A percentile compares a stretch with the other conserved stretches of the same genome.
phyloP scores from a whole-genome alignment of 2,797 vertebrate genomes.

The Phrynocephalus vlangalii region DNA sequence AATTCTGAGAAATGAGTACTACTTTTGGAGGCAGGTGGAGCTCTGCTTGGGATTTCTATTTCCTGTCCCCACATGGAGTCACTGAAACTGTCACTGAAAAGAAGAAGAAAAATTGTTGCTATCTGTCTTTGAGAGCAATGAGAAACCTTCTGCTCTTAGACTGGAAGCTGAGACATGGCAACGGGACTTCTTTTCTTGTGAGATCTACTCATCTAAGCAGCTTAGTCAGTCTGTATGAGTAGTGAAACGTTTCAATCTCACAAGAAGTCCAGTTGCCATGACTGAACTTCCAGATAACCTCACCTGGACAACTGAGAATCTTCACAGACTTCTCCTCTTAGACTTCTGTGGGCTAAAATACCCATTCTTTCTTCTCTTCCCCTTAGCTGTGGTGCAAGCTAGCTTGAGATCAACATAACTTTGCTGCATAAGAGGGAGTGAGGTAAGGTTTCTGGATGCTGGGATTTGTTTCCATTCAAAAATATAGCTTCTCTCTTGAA shows the following conservation, averaged over 20 bases:
- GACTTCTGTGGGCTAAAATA: background rate
- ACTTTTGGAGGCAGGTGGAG: constrained; percentile 21
- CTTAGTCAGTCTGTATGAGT: too few species aligned
- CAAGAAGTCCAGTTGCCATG: too few species aligned
- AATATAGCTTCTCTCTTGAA: too few species aligned
- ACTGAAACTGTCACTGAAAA: background rate
- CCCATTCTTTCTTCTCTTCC: background rate
- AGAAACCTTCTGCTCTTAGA: background rate
- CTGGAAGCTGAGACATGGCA: too few species aligned
- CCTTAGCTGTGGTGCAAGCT: background rate
- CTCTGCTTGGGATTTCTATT: background rate
- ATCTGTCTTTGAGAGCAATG: background rate
- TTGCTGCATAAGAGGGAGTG: background rate
- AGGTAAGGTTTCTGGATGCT: background rate
- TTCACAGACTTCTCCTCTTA: too few species aligned
- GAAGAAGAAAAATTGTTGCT: background rate
- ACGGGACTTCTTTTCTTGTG: too few species aligned
- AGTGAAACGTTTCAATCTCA: too few species aligned
- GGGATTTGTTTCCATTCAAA: background rate
- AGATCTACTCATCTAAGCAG: too few species aligned
- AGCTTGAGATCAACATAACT: background rate
- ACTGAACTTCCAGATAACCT: too few species aligned
- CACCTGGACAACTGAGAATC: too few species aligned
- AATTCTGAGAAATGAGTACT: constrained; percentile 31
- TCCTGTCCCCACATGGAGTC: background rate